Percentiles rank a stretch among this genome's conserved stretches.
Evolutionary conservation across 2,888 invertebrate species (phyloP).

Genomic region (Nycteola revayana): DNA sequence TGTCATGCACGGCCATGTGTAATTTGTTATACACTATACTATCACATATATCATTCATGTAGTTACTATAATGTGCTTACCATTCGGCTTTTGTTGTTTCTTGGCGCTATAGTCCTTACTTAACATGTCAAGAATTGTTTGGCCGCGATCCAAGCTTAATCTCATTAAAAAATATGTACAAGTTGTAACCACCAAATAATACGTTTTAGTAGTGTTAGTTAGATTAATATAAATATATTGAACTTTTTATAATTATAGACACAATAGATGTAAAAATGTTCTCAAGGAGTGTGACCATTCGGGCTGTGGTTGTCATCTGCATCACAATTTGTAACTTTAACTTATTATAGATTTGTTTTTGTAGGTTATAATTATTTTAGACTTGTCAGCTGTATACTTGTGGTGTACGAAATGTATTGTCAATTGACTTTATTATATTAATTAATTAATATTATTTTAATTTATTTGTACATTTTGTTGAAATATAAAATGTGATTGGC

Average conservation of each 20-base stretch:
- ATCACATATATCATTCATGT: slow-evolving; percentile 36
- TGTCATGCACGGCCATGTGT: slow-evolving; percentile 55
- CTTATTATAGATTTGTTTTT: slow-evolving; percentile 29
- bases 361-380: slow-evolving; percentile 23
- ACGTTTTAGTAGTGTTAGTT: slow-evolving; percentile 60
- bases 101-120: slow-evolving; percentile 40
- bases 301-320: slow-evolving; percentile 65
- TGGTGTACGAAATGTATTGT: slow-evolving; percentile 11
- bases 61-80: slow-evolving; percentile 47
- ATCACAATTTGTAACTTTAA: slow-evolving; percentile 54
- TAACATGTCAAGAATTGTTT: slow-evolving; percentile 29
- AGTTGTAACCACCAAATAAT: slow-evolving; percentile 79
- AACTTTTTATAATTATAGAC: slow-evolving; percentile 32
- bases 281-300: slow-evolving; percentile 34
- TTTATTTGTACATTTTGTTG: no score
- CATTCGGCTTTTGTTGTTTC: slow-evolving; percentile 39
- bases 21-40: slow-evolving; percentile 26
- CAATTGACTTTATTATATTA: slow-evolving; percentile 1
- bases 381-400: slow-evolving; percentile 13
- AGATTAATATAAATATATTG: slow-evolving; percentile 32
- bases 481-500: neutral
- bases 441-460: neutral
- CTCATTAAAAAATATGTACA: slow-evolving; percentile 76
- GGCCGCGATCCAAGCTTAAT: slow-evolving; percentile 51
- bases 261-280: slow-evolving; percentile 26